Evolutionary conservation across 2,888 invertebrate genomes (phyloP).

Genomic region (Tipula helvola): DNA sequence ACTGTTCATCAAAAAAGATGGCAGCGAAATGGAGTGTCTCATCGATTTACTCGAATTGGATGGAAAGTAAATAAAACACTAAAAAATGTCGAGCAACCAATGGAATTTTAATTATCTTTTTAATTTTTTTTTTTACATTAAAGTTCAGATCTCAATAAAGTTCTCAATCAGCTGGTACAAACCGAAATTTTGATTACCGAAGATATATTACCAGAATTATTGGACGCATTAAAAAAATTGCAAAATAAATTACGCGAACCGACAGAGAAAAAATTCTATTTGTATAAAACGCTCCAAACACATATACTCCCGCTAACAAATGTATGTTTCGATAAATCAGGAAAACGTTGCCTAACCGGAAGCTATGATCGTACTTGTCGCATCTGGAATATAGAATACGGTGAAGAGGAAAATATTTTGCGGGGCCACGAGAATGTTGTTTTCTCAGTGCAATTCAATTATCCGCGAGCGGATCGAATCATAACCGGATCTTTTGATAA

Average conservation of each 20-base stretch:
- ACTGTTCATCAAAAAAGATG: slow-evolving; percentile 43
- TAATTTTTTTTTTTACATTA: slow-evolving; percentile 6
- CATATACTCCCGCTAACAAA: slow-evolving; percentile 62
- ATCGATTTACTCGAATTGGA: slow-evolving; percentile 53
- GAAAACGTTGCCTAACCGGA: slow-evolving; percentile 55
- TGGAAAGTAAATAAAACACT: slow-evolving; percentile 22
- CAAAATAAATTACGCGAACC: slow-evolving; percentile 51
- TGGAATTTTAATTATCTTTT: no score
- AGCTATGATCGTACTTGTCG: slow-evolving; percentile 79
- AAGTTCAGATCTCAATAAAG: slow-evolving; percentile 43
- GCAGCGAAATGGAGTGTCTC: slow-evolving; percentile 44
- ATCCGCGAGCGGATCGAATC: slow-evolving; percentile 57
- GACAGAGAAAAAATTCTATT: slow-evolving; percentile 48
- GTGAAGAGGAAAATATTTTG: slow-evolving; percentile 53
- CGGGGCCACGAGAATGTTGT: slow-evolving; percentile 71
- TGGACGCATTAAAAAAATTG: slow-evolving; percentile 47
- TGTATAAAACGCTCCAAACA: slow-evolving; percentile 50
- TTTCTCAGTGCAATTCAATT: slow-evolving; percentile 66
- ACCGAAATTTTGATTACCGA: slow-evolving; percentile 45
- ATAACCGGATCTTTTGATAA: slow-evolving; percentile 74
- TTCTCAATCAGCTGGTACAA: slow-evolving; percentile 39
- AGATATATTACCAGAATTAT: slow-evolving; percentile 43
- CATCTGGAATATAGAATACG: slow-evolving; percentile 61
- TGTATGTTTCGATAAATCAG: slow-evolving; percentile 55
- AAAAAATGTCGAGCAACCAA: neutral